Conservation (phyloP, 2,888 invertebrate species). For the Azorinus chamasolen region DNA sequence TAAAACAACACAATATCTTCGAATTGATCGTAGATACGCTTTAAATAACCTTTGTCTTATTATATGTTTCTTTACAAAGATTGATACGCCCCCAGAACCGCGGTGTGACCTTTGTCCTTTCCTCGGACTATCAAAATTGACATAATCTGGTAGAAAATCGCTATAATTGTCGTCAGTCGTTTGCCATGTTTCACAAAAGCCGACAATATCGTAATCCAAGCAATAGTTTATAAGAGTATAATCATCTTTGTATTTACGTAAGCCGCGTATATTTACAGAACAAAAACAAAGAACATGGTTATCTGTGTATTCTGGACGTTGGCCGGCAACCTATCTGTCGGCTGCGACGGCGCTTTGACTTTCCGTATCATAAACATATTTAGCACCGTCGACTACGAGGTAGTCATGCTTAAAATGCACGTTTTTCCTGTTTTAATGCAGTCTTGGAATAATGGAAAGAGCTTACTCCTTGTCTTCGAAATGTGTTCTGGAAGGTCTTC, state of each 20-base stretch:
- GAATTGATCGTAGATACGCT: slow-evolving; percentile 10
- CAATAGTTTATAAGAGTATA: slow-evolving; percentile 10
- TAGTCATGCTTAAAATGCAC: neutral
- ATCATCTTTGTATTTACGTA: slow-evolving; percentile 17
- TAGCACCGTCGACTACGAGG: slow-evolving; percentile 10
- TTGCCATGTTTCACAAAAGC: slow-evolving; percentile 28
- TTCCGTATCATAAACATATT: slow-evolving; percentile 5
- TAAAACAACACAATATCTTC: slow-evolving; percentile 9
- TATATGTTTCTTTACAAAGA: slow-evolving; percentile 18
- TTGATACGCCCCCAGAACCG: slow-evolving; percentile 27
- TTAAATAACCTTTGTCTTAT: slow-evolving; percentile 3
- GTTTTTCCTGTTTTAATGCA: neutral
- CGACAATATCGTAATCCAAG: slow-evolving; percentile 13
- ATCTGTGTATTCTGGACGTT: slow-evolving; percentile 12
- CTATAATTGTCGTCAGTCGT: slow-evolving; percentile 4
- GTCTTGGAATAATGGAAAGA: neutral
- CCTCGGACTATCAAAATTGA: slow-evolving; percentile 27
- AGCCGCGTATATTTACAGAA: slow-evolving; percentile 24
- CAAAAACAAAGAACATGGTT: slow-evolving; percentile 4
- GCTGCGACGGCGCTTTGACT: slow-evolving; percentile 1
- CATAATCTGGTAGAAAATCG: slow-evolving; percentile 14
- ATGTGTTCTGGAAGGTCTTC: slow-evolving; percentile 4
- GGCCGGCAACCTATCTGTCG: slow-evolving; percentile 17
- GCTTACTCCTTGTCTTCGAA: slow-evolving; percentile 1
- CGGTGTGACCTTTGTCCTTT: neutral